phyloP scores from a whole-genome alignment of 2,113 vertebrate species.

The Vulpes lagopus region DNA sequence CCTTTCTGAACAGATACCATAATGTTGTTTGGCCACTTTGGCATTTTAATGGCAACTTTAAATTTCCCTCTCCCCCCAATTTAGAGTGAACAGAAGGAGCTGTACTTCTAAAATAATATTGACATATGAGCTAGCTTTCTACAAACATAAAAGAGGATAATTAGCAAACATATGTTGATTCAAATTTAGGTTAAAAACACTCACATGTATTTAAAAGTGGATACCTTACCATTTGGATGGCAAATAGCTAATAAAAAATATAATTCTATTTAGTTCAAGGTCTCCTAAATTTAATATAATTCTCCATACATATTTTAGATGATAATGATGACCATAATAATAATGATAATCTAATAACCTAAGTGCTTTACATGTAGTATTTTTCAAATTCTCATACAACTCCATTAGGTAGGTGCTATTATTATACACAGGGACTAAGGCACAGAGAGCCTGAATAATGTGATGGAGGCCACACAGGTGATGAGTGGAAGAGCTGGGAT shows the following conservation, averaged over 20 bases:
- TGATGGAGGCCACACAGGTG: neutral
- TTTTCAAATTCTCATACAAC: neutral
- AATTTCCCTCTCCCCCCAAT: slow-evolving; percentile 39
- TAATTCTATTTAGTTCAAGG: neutral
- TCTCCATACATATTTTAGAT: neutral
- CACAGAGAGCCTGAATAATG: neutral
- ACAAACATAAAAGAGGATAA: slow-evolving; percentile 73
- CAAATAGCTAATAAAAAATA: slow-evolving; percentile 44
- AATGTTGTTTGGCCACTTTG: slow-evolving; percentile 55
- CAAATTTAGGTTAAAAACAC: slow-evolving; percentile 68
- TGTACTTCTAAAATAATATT: slow-evolving; percentile 76
- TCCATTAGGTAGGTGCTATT: neutral
- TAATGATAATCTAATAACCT: neutral
- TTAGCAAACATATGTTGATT: slow-evolving; percentile 77
- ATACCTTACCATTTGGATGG: slow-evolving; percentile 43
- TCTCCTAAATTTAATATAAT: neutral
- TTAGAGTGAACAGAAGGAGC: slow-evolving; percentile 77
- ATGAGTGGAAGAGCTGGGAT: neutral
- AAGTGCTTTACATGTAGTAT: neutral
- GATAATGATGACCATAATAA: neutral
- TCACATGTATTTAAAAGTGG: slow-evolving; percentile 62
- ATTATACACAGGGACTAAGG: neutral
- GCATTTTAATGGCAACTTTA: slow-evolving; percentile 71
- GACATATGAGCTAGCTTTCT: slow-evolving; percentile 75
- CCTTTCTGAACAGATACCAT: slow-evolving; percentile 36